Evolutionary conservation across 2,888 invertebrate species (phyloP), one percentile per base, ranked within the genome.

Genomic region (Tachystola acroxantha): DNA sequence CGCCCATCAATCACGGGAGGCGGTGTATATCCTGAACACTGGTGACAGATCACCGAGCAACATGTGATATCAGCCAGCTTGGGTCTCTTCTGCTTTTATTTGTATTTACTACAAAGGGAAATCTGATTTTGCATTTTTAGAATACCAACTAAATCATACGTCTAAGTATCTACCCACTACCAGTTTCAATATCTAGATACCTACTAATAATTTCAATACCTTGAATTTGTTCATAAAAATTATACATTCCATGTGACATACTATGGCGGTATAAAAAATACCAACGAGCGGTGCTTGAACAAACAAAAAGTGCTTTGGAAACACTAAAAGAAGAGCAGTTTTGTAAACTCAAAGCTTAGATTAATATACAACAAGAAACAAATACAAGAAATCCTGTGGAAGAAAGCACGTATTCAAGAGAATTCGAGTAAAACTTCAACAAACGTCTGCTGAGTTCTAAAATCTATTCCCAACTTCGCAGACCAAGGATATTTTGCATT

Each of bases 1-100:
- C 63, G 64, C 56, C 67, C 72, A 85, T 85, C 84, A 78, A 85
- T 85, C 84, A 81, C 62, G 43, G 43, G 44, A 62, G 58, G 63
- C 66, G 62, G 61, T 63, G 63, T 64, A 48, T 57, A 59, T 64
- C 57, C 58, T 65, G 65, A 59, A 49, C 59, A 55, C 49, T 56
- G 76, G 75, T 72, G 82, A 84, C 82, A 80, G 74, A 72, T 73
- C 66, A 57, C 52, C 57, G 64, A 56, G 72, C 73, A 75, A 76
- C 74, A 75, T 68, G 72, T 75, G 66, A 74, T 64, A 56, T 30
- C 28, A 29, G 7, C 6, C 33, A 12, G 16, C 24, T 40, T 34
- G 33, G 31, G 24, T 20, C 9, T 30, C 24, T 26, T 10, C 9
- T 25, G n/a, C 20, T 32, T 16, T 30, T 9, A 16, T 13, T 29